Base-by-base conservation (phyloP, 2,888 invertebrate species). In the Machimus rusticus region DNA sequence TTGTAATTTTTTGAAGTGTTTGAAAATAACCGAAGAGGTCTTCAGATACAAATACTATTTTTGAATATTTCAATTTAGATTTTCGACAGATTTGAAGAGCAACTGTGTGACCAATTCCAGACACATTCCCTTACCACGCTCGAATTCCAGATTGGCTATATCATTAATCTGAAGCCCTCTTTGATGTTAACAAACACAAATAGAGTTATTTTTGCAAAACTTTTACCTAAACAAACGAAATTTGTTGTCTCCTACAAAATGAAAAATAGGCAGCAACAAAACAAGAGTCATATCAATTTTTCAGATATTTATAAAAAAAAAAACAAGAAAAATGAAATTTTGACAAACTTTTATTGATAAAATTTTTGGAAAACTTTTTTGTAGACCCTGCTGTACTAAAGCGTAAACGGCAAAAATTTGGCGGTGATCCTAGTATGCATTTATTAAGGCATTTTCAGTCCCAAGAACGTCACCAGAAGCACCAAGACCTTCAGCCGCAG, bases 351-450 rank as follows among this genome's bases (percentile, higher is more conserved):
- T 74, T 85, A 74, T 85, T 85, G 74, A 85, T 82, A 19, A 51
- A 66, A 39, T 66, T 84, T 87, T 89, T 91, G 51, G 79, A 51
- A 79, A 82, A 28, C 34, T 82, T 93, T 92, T 92, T 93, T 94
- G 90, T 94, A 95, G 95, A 95, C 93, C 94, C 94, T 90, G 94
- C 93, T 92, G 93, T 93, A 90, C 92, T 94, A 92, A 94, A 94
- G 90, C 92, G 92, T 87, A 92, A 92, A 90, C 91, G 92, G 90
- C 92, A 92, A 93, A 92, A 91, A 90, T 91, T 91, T 90, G 91
- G 91, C 89, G 92, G 91, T 88, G 92, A 92, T 90, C 90, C 94
- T 88, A 89, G 77, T 88, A 90, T 91, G 90, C 91, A 94, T 92
- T 91, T 92, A 92, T 90, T 93, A 90, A 90, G 91, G 86, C 88